phyloP scores from a whole-genome alignment of 2,888 invertebrate genomes.

The Lithophane leautieri region DNA sequence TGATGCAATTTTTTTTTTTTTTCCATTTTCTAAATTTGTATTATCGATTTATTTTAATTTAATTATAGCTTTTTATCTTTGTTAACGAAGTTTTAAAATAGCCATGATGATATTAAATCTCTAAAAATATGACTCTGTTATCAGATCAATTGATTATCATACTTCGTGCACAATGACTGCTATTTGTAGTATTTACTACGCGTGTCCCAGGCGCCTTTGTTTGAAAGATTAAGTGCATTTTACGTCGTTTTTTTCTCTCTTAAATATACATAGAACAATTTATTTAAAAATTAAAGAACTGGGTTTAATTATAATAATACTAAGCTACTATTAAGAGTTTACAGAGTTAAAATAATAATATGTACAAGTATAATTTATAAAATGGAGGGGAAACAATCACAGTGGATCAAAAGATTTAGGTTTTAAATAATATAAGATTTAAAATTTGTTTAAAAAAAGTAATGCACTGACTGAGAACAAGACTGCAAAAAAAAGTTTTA shows the following conservation, averaged over 20 bases:
- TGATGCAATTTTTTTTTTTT: constrained; percentile 25
- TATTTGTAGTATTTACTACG: constrained; percentile 10
- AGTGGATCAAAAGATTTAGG: not conserved
- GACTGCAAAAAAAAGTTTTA: constrained; percentile 22
- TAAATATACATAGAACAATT: too few species aligned
- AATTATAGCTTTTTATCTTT: constrained; percentile 14
- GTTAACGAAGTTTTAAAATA: constrained; percentile 10
- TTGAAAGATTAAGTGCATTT: not conserved
- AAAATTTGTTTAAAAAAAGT: constrained; percentile 2
- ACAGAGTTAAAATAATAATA: too few species aligned
- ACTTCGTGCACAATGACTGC: constrained; percentile 1
- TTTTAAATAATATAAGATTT: not conserved
- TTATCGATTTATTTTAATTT: constrained; percentile 38
- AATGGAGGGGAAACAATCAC: too few species aligned
- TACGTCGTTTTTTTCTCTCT: not conserved
- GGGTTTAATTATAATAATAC: too few species aligned
- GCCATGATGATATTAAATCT: constrained; percentile 19
- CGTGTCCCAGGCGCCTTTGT: not conserved
- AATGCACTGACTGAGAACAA: not conserved
- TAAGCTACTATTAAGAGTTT: too few species aligned
- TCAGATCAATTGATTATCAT: constrained; percentile 23
- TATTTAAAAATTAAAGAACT: too few species aligned
- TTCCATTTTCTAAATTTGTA: constrained; percentile 40
- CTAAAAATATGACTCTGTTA: constrained; percentile 10
- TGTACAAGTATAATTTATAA: too few species aligned